phyloP scores from a whole-genome alignment of 2,113 vertebrate species.

The Pseudorasbora parva region DNA sequence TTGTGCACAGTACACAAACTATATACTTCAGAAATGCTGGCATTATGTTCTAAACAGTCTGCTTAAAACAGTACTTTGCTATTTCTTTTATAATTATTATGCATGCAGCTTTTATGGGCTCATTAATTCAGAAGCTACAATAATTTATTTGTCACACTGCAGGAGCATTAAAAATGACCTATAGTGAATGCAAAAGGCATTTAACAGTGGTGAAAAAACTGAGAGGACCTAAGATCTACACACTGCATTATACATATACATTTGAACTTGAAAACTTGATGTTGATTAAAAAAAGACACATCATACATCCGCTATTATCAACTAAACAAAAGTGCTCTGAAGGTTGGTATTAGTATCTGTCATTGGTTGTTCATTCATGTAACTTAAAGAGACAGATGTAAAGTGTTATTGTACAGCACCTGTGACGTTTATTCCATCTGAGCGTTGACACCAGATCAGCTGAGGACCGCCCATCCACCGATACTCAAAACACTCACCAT shows the following conservation, averaged over 20 bases:
- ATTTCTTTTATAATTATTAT: background rate
- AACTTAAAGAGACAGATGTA: background rate
- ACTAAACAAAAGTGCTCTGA: background rate
- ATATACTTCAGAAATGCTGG: background rate
- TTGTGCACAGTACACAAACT: background rate
- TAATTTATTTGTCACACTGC: background rate
- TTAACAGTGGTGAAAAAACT: background rate
- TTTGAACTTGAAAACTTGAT: background rate
- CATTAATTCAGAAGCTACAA: background rate
- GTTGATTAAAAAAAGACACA: background rate
- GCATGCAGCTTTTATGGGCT: slow-evolving; percentile 6
- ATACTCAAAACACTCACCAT: slow-evolving; percentile 92
- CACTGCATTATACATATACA: background rate
- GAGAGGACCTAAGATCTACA: background rate
- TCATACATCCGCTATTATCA: background rate
- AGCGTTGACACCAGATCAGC: slow-evolving; percentile 92
- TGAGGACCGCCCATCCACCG: slow-evolving; percentile 87
- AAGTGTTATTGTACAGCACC: slow-evolving; percentile 72
- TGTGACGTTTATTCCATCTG: slow-evolving; percentile 94
- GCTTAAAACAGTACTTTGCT: background rate
- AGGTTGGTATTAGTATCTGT: background rate
- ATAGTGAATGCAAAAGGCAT: background rate
- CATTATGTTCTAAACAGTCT: background rate
- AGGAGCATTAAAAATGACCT: background rate
- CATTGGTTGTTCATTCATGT: background rate